Base-by-base conservation (phyloP, 2,888 invertebrate species). In the Cheilosia pagana region DNA sequence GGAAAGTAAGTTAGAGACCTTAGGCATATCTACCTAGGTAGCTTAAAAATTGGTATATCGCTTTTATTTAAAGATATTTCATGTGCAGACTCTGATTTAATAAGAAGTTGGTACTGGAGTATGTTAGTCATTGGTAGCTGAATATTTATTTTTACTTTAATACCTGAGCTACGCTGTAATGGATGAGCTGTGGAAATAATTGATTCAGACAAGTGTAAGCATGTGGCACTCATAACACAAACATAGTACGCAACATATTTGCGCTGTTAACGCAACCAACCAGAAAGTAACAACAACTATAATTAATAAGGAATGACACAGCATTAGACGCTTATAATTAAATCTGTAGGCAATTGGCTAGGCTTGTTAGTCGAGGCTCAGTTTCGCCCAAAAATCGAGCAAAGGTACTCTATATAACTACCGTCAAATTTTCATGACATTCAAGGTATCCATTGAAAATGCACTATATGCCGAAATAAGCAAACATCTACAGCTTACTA, bases 1-100 rank as follows among this genome's bases (percentile, higher is more conserved):
- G 50, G 57, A 57, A 63, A 39, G 57, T 78, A 31, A 12, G 35
- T 35, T 35, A 35, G 10, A 35, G 35, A 35, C 10, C n/a, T 25
- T 41, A 0, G 21, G 8, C 7, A 45, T 7, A 4, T 39, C 2
- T 3, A 12, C 3, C 3, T 10, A 10, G 52, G 60, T 43, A 77
- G 8, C 45, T 25, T 43, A 31, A 55, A 48, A 10, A 63, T n/a
- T 19, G n/a, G 7, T 12, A 62, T 23, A 62, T 23, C 45, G 45
- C 31, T 60, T 60, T 43, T 53, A 35, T 19, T 57, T 35, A 7
- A 16, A 43, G 6, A 12, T 10, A 41, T 35, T 55, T 12, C 8
- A 55, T 31, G 19, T 6, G 16, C 12, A 53, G 6, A 39, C 5
- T 59, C 19, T 12, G 41, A 41, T 41, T 41, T 41, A 6, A 41